Conservation (phyloP, 2,113 vertebrate species). For the Sylvietta virens region DNA sequence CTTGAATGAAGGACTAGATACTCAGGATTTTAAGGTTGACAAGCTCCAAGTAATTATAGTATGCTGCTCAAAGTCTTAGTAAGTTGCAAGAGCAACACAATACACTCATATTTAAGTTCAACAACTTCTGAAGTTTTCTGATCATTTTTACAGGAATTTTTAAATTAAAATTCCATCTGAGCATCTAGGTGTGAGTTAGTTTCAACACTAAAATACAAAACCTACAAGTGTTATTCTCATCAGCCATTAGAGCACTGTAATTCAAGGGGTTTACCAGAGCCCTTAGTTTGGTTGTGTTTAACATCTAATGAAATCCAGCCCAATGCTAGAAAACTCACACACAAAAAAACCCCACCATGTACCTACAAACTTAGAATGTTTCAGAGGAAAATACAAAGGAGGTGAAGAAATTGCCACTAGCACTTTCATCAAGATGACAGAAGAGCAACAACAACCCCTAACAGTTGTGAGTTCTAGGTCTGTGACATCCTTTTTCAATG, state of each 20-base stretch:
- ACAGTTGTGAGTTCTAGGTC: neutral
- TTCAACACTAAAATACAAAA: neutral
- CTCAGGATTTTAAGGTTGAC: neutral
- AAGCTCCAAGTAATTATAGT: neutral
- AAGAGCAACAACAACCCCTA: neutral
- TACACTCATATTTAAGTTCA: neutral
- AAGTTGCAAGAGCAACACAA: neutral
- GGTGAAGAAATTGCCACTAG: neutral
- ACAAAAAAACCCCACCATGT: fast-evolving
- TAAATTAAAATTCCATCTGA: neutral
- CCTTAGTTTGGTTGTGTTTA: neutral
- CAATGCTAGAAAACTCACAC: neutral
- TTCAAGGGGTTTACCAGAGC: neutral
- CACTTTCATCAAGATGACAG: neutral
- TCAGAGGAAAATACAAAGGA: neutral
- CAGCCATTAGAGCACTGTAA: neutral
- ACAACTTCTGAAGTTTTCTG: neutral
- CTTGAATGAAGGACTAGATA: neutral
- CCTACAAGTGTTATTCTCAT: neutral
- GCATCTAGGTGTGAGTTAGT: neutral
- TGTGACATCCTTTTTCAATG: neutral
- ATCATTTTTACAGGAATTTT: neutral
- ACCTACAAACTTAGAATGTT: neutral
- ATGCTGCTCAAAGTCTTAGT: neutral
- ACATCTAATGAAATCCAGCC: neutral